These are phyloP conservation scores for Gryllus longicercus DNA, from an alignment of 2,888 invertebrate species.

Conservation along the genomic window DNA sequence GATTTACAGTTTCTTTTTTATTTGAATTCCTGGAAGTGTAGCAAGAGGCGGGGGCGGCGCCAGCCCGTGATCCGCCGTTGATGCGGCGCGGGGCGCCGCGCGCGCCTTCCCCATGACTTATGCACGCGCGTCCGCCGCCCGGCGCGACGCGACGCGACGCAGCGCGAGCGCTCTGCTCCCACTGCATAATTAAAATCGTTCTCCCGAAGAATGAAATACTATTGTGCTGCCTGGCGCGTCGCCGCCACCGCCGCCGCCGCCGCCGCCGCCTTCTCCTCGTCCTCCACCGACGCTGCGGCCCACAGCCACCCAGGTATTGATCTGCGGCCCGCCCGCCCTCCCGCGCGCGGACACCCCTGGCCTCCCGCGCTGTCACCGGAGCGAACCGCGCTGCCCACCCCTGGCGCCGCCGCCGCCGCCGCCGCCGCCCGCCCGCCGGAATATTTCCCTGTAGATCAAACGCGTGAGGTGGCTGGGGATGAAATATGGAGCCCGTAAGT, in stretches of 20 bases:
- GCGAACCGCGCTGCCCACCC: not conserved
- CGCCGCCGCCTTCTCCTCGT: too few relatives aligned
- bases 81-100: too few relatives aligned
- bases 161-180: not conserved
- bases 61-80: too few relatives aligned
- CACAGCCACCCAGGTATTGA: too few relatives aligned
- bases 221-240: not conserved
- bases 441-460: constrained; percentile 17
- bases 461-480: not conserved
- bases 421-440: not conserved
- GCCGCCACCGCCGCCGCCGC: not conserved
- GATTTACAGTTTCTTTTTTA: too few relatives aligned
- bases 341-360: not conserved
- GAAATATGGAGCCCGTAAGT: constrained; percentile 5
- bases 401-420: not conserved
- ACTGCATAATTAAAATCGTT: constrained; percentile 8
- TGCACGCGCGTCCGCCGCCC: too few relatives aligned
- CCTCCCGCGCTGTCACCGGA: not conserved
- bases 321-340: not conserved
- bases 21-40: too few relatives aligned
- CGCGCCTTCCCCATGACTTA: too few relatives aligned
- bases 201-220: constrained; percentile 9
- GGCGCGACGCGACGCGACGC: too few relatives aligned
- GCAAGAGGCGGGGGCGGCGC: not conserved
- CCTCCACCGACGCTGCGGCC: too few relatives aligned